Evolutionary conservation across 2,797 vertebrate genomes (phyloP), one percentile per base, ranked within the genome.

Genomic region (Ataeniobius toweri): DNA sequence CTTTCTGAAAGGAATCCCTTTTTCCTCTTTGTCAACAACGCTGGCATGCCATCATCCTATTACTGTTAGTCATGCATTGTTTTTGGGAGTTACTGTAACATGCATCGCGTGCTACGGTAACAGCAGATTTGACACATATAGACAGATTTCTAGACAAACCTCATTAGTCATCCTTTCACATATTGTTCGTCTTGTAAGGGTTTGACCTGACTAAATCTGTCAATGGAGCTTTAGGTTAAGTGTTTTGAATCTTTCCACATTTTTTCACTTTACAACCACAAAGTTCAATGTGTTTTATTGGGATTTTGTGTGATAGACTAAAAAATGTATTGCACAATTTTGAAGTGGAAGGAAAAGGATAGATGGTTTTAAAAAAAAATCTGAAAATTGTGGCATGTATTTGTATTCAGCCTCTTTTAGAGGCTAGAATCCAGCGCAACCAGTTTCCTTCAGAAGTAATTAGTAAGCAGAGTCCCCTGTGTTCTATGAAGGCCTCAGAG

Each of bases 41-140:
- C 75, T 82, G 82, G 81, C 74, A 73, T 74, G 71, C 70, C 85
- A 79, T 67, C 72, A 76, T 81, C 68, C 65, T 74, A 55, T 89
- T 80, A 73, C 73, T n/a, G 44, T 75, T 76, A 80, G 80, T 85
- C 83, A 81, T 36, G 41, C 28, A 36, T 63, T 67, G 83, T 85
- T 82, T 83, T 48, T 79, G 67, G 77, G 46, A 53, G 39, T 28
- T 77, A 72, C 28, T 84, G 58, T 80, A 44, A 80, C 72, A 75
- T 63, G 39, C 46, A 71, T 75, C 69, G 65, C 76, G 72, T 75
- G 80, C 79, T 79, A 46, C 69, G 77, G 59, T 74, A 77, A 77
- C 81, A 71, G 36, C 76, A 74, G 39, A 31, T 36, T 63, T 82
- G 80, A 55, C 39, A 73, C 80, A 72, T 74, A 50, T 31, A 63